Conservation (phyloP, 2,113 vertebrate species). For the Romanogobio albipinnatus region DNA sequence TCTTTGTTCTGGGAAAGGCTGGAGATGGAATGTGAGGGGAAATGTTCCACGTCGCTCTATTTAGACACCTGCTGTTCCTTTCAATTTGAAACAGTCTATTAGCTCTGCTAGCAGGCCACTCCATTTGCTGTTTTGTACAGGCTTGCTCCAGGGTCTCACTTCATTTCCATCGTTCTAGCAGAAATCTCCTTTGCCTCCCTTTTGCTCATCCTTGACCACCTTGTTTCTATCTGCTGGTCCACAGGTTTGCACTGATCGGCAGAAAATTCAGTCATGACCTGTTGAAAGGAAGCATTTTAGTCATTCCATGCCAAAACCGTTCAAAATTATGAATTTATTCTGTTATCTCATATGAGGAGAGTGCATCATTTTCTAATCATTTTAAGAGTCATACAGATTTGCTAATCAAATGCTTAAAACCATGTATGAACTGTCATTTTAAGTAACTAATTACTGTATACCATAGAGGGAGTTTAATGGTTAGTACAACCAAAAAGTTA, state of each 20-base stretch:
- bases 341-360: neutral
- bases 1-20: conserved; percentile 59
- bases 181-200: neutral
- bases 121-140: conserved; percentile 73
- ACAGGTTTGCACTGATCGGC: neutral
- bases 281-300: neutral
- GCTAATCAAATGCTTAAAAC: too few species aligned
- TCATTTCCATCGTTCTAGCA: conserved; percentile 64
- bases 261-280: neutral
- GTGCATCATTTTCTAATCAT: neutral
- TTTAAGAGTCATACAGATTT: too few species aligned
- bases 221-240: neutral
- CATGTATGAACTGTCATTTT: too few species aligned
- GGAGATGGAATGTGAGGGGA: conserved; percentile 64
- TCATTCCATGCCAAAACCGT: neutral
- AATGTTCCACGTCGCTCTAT: conserved; percentile 71
- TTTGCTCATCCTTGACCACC: neutral
- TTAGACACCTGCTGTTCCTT: conserved; percentile 74
- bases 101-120: conserved; percentile 69
- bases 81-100: conserved; percentile 75
- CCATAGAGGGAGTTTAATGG: too few species aligned
- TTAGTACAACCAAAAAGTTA: too few species aligned
- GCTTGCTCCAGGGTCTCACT: conserved; percentile 66
- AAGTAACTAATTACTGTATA: too few species aligned
- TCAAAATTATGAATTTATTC: neutral